Evolutionary conservation across 2,797 vertebrate species (phyloP), one percentile per base, ranked within the genome.

Genomic region (Sternarchorhynchus goeldii): DNA sequence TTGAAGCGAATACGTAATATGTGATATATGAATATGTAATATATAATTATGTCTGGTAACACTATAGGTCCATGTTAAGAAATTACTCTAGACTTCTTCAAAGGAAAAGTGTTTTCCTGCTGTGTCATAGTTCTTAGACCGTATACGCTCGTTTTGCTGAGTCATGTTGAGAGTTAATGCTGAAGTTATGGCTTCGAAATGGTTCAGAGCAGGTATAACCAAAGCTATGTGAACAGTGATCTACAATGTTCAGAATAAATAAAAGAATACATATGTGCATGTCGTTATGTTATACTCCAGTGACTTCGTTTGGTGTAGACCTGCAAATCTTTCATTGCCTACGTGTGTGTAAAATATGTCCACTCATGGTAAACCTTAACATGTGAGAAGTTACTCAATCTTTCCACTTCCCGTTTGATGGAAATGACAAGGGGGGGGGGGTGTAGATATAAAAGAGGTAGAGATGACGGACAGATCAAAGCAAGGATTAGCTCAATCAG

Each of bases 401-500:
- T 32, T 89, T 81, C 73, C 89, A 87, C 84, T 91, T 93, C 91
- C 86, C 32, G 0, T 84, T 70, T 81, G 50, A 73, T 69, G 81
- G 67, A 75, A 80, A 5, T 0, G 29, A 32, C 50, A 53, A n/a
- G 3, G 0, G 21, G 58, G 21, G 21, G 6, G 58, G 34, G 21
- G 10, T 70, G 32, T 16, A 6, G 7, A 12, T 86, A 90, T 91
- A 92, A 89, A 88, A 86, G 79, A 20, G 57, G 34, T 8, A 34
- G 10, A 39, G 41, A 60, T 4, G 41, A 55, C 18, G 1, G 69
- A 25, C 64, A 80, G 66, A 67, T 53, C 70, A 82, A 66, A 84
- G 20, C 2, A 7, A 18, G 34, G 17, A 76, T 18, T 31, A 20
- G 21, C 74, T 21, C 29, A 36, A 34, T 6, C 53, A 50, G 55